These are phyloP conservation scores for Remorina albescens DNA, from an alignment of 2,797 vertebrate species.

Conservation along the genomic window DNA sequence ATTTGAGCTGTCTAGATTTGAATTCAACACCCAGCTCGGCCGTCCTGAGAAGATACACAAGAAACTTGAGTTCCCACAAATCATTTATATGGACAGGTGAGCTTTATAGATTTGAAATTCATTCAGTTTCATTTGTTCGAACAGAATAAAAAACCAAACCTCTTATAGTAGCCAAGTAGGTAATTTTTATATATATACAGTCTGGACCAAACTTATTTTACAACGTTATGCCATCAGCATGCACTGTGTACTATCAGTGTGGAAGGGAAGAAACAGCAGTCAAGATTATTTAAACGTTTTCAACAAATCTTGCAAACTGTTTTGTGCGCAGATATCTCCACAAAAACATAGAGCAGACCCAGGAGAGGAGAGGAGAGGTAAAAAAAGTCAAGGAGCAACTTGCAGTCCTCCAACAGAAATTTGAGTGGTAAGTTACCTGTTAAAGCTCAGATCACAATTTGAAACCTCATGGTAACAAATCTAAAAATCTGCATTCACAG, in stretches of 20 bases:
- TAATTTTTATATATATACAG: too few relatives aligned
- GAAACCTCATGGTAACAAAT: background rate
- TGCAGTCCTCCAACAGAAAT: conserved; percentile 88
- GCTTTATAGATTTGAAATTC: conserved; percentile 21
- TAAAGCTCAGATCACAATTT: background rate
- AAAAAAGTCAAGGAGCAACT: conserved; percentile 91
- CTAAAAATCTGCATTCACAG: conserved; percentile 70
- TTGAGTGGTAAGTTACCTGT: conserved; percentile 87
- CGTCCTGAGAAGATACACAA: conserved; percentile 99
- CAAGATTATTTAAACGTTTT: background rate
- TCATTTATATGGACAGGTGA: conserved; percentile 98
- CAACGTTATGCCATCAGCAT: too few relatives aligned
- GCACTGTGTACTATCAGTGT: background rate
- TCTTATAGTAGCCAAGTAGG: background rate
- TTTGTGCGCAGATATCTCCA: conserved; percentile 90
- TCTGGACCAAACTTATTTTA: too few relatives aligned
- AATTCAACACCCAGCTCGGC: conserved; percentile 97
- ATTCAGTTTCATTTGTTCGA: background rate
- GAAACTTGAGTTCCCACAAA: conserved; percentile 95
- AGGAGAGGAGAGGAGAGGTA: conserved; percentile 89
- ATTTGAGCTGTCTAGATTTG: conserved; percentile 97
- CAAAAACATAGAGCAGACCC: conserved; percentile 89
- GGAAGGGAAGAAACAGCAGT: background rate
- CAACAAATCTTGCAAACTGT: background rate
- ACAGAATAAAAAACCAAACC: too few relatives aligned